Base-by-base conservation (phyloP, 2,797 vertebrate genomes). In the Leuciscus waleckii region DNA sequence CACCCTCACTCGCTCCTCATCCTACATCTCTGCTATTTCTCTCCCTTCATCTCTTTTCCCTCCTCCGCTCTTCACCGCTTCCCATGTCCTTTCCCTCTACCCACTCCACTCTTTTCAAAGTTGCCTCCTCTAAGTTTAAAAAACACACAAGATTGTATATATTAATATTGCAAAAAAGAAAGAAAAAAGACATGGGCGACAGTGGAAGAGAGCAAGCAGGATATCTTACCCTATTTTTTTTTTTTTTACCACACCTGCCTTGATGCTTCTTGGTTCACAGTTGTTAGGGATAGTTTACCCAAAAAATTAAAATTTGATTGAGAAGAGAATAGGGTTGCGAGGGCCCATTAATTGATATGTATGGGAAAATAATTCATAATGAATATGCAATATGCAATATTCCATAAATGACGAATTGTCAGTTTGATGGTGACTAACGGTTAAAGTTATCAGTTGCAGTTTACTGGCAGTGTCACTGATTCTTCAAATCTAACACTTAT, bases 21-120 rank as follows among this genome's bases (percentile, higher is more conserved):
- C 80, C 49, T 82, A 71, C 79, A 71, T 71, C 32, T 54, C 10
- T 76, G 29, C 51, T 39, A 23, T 71, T 29, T 56, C 43, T 80
- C 19, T 65, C 21, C 26, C 41, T 16, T 51, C 43, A 14, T 68
- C 43, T 37, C 7, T 37, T 68, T 71, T 58, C 35, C 79, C 67
- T 81, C 79, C 68, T 82, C 67, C 80, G 35, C 78, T 80, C 46
- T 23, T 75, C 73, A 26, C 49, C 46, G 26, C 35, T 49, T 54
- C 58, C 32, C 13, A n/a, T 69, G 61, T 68, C 63, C 63, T 17
- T 79, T 49, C 21, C 7, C 43, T 51, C 78, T 68, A 37, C 79
- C 63, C 79, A 81, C 78, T 68, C 63, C 29, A n/a, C 63, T 49
- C n/a, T 51, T 68, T 46, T 17, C 11, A 49, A 35, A 37, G 16